phyloP scores from a whole-genome alignment of 2,888 invertebrate species.

The Drosophila hamatofila region DNA sequence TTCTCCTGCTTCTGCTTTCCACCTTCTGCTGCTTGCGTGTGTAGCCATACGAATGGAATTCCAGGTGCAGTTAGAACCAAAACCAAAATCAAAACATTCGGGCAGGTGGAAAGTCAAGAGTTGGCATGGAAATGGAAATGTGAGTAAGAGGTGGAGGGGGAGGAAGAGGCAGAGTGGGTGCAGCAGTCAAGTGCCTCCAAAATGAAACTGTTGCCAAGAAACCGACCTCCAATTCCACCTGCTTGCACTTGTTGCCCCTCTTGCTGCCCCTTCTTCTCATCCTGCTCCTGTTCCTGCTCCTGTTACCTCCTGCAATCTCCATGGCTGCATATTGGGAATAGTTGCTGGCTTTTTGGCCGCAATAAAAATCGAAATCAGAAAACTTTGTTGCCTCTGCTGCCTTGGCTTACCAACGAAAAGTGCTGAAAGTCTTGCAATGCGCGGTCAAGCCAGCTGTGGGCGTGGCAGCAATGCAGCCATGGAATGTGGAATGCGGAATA shows the following conservation, averaged over 20 bases:
- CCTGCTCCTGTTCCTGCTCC: slow-evolving; percentile 12
- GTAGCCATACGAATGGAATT: slow-evolving; percentile 28
- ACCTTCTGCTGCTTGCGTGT: slow-evolving; percentile 43
- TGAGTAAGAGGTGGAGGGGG: slow-evolving; percentile 15
- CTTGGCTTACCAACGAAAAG: slow-evolving; percentile 14
- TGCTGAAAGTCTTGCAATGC: slow-evolving; percentile 50
- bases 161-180: slow-evolving; percentile 30
- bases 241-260: slow-evolving; percentile 23
- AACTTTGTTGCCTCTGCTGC: slow-evolving; percentile 51
- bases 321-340: slow-evolving; percentile 46
- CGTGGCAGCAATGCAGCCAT: slow-evolving; percentile 22
- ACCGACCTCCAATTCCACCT: slow-evolving; percentile 32
- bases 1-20: background rate
- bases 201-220: slow-evolving; percentile 79
- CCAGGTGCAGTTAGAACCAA: slow-evolving; percentile 32
- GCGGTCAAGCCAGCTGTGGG: slow-evolving; percentile 38
- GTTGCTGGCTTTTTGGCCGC: slow-evolving; percentile 47
- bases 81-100: slow-evolving; percentile 25
- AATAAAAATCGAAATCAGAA: slow-evolving; percentile 75
- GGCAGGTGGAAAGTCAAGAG: slow-evolving; percentile 41
- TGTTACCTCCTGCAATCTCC: slow-evolving; percentile 37
- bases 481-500: slow-evolving; percentile 35
- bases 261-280: background rate
- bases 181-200: slow-evolving; percentile 57
- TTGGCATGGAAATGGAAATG: slow-evolving; percentile 37